A percentile compares a stretch with the other conserved stretches of the same genome.
Conservation (phyloP, 2,113 vertebrate genomes). For the Cinclus cinclus region DNA sequence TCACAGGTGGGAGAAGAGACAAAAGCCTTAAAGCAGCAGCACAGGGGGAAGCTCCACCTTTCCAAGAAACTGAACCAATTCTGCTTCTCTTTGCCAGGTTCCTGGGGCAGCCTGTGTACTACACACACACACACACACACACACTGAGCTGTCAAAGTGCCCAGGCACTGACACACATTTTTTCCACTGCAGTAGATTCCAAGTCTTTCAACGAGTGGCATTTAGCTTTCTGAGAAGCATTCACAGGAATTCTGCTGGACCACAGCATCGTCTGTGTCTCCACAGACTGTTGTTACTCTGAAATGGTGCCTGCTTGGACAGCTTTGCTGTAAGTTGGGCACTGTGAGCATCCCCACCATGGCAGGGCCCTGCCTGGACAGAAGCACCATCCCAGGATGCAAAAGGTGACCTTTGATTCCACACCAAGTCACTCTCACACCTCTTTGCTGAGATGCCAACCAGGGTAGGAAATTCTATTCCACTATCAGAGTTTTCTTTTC, state of each 20-base stretch:
- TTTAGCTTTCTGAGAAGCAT: background rate
- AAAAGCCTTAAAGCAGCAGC: background rate
- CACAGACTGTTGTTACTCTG: background rate
- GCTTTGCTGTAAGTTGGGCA: background rate
- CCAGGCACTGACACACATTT: background rate
- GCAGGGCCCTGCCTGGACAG: background rate
- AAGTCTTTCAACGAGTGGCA: background rate
- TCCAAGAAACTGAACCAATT: background rate
- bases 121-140: accelerated
- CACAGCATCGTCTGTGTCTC: background rate
- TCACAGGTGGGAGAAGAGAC: background rate
- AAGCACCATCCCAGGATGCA: background rate
- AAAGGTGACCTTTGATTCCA: background rate
- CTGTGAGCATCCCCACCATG: accelerated
- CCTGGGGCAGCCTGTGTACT: background rate
- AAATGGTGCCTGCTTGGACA: background rate
- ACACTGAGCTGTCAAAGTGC: accelerated
- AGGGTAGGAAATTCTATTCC: background rate
- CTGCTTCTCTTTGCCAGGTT: background rate
- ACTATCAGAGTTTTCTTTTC: background rate
- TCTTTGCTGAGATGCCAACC: background rate
- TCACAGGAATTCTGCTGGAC: background rate
- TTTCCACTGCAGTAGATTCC: background rate
- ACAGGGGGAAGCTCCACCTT: background rate
- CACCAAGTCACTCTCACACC: background rate